These are phyloP conservation scores for Philaethria dido DNA, from an alignment of 2,888 invertebrate species.

Conservation along the genomic window DNA sequence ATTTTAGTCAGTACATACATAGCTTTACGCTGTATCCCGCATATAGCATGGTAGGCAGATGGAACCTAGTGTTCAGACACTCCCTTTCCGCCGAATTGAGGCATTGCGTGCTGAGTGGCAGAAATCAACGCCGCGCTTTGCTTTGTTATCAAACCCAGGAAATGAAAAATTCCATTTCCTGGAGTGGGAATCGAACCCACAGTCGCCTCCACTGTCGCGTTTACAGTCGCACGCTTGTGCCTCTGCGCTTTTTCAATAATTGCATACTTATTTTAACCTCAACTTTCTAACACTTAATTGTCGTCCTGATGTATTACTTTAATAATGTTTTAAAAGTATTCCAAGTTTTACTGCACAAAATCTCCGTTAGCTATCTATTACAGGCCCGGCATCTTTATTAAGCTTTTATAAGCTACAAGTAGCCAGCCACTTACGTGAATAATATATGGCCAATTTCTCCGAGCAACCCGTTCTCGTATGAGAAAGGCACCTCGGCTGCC, in stretches of 20 bases:
- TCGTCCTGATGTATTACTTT: background rate
- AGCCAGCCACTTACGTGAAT: constrained; percentile 87
- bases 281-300: background rate
- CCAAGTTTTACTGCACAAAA: constrained; percentile 32
- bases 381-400: constrained; percentile 40
- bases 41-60: too few species aligned
- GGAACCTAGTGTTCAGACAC: too few species aligned
- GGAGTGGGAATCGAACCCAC: too few species aligned
- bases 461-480: constrained; percentile 87
- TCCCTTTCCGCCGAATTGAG: too few species aligned
- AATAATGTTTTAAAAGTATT: constrained; percentile 25
- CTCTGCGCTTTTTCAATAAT: background rate
- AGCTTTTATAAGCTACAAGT: constrained; percentile 44
- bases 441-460: constrained; percentile 90
- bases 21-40: too few species aligned
- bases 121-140: too few species aligned
- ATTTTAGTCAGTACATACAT: too few species aligned
- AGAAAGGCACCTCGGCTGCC: constrained; percentile 87
- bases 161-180: too few species aligned
- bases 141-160: too few species aligned
- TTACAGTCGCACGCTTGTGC: too few species aligned
- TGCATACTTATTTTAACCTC: background rate
- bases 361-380: constrained; percentile 37
- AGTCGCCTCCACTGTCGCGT: too few species aligned
- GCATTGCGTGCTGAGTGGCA: too few species aligned